Evolutionary conservation across 2,797 vertebrate genomes (phyloP), one percentile per base, ranked within the genome.

Genomic region (Lycodopsis pacificus): DNA sequence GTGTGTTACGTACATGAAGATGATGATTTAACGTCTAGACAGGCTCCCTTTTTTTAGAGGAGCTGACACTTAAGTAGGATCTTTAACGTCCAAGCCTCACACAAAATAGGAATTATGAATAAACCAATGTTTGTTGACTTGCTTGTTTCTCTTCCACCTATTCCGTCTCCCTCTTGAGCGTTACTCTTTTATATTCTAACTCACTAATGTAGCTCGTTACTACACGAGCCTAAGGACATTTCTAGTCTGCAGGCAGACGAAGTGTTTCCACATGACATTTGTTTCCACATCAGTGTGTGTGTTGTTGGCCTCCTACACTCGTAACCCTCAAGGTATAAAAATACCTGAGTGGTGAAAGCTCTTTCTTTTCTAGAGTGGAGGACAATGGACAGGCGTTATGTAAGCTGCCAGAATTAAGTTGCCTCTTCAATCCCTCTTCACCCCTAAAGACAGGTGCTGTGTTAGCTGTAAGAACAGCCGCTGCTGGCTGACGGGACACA

Each of bases 361-460:
- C 74, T 81, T 78, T 74, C 66, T 75, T 77, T 73, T 84, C 34
- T 86, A 63, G 75, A 76, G 22, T 25, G 30, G 61, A 64, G 69
- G 56, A 82, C 76, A 85, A 86, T 82, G 22, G 34, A 19, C 77
- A 14, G 77, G 71, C 74, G 20, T 85, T 88, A 46, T 58, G 25
- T 80, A 63, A 83, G 36, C 61, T 63, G 74, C n/a, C 56, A 63
- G 66, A 44, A 51, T 70, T 83, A n/a, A 6, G 44, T 73, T 58
- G 74, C 79, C 81, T 58, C 73, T 65, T 78, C 64, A 78, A 86
- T 91, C 87, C 78, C 76, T 67, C 66, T 49, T 77, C 80, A 66
- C 75, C 79, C 30, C 77, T 65, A 54, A 40, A 66, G 87, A 94
- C 92, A 93, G 93, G 89, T 94, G 93, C 77, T 22, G 77, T 27